Base-by-base conservation (phyloP, 2,113 vertebrate genomes). In the Oxyura jamaicensis region DNA sequence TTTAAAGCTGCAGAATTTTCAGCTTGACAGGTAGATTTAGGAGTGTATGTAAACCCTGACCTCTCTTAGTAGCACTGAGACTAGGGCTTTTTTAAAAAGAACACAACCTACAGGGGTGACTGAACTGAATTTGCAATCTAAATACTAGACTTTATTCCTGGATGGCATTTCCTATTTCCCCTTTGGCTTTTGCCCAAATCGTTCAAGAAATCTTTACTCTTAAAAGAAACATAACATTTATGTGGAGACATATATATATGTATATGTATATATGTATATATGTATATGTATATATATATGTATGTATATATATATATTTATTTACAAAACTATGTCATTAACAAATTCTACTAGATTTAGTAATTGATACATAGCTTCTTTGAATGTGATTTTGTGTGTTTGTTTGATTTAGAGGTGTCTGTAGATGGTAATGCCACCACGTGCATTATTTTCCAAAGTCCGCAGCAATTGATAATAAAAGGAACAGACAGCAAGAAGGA, bases 1-100 rank as follows among this genome's bases (percentile, higher is more conserved):
- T 86, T 63, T 84, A 58, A 85, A 96, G 89, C 89, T 94, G 46
- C n/a, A 89, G 91, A 92, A 85, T 96, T 84, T 94, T 88, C 85
- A 86, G 65, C 67, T 89, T 96, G 90, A 92, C 91, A 94, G 82
- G 88, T 72, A 88, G 91, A 66, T 80, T 73, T 91, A 65, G 65
- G n/a, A 46, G 31, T 13, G 1, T 69, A 39, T 14, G 33, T 79
- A 83, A 82, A 88, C 8, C 56, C 65, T 36, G 81, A 86, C 78
- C 80, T 89, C 78, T 85, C 19, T 26, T 20, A 63, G 83, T 33
- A 59, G 90, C 48, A 89, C 55, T 18, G 19, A 78, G 74, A 78
- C 58, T 23, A 44, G 90, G 80, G 15, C n/a, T 44, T 15, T 63
- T 75, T 80, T 41, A 26, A 36, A 53, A 29, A 33, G 76, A 36